phyloP scores from a whole-genome alignment of 2,113 vertebrate genomes.

The Eolophus roseicapilla region DNA sequence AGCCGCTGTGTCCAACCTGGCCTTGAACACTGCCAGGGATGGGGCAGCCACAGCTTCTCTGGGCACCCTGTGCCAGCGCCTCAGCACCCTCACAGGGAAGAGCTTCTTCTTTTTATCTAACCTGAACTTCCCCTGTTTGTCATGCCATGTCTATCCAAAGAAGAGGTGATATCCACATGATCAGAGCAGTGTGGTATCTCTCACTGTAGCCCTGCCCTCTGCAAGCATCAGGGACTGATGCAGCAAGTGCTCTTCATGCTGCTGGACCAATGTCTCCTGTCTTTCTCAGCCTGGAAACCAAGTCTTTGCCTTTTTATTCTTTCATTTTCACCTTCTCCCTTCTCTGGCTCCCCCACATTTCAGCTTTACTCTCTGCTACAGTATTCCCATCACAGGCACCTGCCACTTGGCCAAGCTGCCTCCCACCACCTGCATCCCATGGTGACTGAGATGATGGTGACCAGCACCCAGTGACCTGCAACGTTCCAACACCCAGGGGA shows the following conservation, averaged over 20 bases:
- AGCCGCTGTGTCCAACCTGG: too few relatives aligned
- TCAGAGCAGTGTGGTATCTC: neutral
- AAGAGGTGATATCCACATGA: rapidly evolving
- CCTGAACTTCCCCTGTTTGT: neutral
- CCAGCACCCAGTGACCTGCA: neutral
- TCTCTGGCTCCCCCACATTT: neutral
- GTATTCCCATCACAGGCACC: neutral
- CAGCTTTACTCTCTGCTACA: neutral
- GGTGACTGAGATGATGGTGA: neutral
- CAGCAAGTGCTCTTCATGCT: neutral
- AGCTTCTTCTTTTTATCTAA: neutral
- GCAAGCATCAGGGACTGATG: rapidly evolving
- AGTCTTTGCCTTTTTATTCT: neutral
- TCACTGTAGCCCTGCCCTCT: neutral
- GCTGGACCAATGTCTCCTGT: neutral
- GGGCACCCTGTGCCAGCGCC: neutral
- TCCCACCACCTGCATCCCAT: neutral
- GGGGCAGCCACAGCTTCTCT: neutral
- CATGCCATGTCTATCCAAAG: neutral
- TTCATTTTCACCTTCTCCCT: neutral
- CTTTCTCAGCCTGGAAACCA: neutral
- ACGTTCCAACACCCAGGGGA: neutral
- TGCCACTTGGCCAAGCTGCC: neutral
- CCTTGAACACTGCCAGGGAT: too few relatives aligned
- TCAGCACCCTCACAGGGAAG: neutral